phyloP scores from a whole-genome alignment of 2,888 invertebrate genomes.

The Merodon equestris region DNA sequence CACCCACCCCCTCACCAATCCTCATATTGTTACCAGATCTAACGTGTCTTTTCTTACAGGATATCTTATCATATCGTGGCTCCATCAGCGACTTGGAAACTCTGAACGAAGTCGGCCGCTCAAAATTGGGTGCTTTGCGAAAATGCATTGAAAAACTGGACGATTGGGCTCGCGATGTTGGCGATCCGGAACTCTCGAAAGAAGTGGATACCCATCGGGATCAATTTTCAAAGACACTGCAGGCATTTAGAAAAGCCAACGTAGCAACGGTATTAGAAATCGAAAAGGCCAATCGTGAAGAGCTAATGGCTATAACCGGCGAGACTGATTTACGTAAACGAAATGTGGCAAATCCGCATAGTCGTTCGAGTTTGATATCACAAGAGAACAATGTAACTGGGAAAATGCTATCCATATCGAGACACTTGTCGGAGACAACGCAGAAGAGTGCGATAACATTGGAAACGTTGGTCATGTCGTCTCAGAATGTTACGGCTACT shows the following conservation, averaged over 20 bases:
- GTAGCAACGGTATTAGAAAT: conserved; percentile 88
- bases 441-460: conserved; percentile 92
- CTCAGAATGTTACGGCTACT: conserved; percentile 86
- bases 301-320: conserved; percentile 82
- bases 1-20: not conserved
- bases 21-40: conserved; percentile 12
- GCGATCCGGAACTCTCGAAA: conserved; percentile 82
- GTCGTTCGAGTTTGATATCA: conserved; percentile 81
- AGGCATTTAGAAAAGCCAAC: conserved; percentile 90
- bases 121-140: conserved; percentile 83
- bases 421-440: conserved; percentile 92
- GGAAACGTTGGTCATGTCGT: conserved; percentile 86
- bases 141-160: conserved; percentile 86
- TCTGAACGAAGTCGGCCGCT: conserved; percentile 87
- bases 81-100: conserved; percentile 85
- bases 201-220: conserved; percentile 86
- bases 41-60: conserved; percentile 80
- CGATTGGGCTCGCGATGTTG: conserved; percentile 84
- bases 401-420: conserved; percentile 89
- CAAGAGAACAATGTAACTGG: conserved; percentile 87
- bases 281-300: conserved; percentile 87
- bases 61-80: conserved; percentile 86
- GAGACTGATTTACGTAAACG: conserved; percentile 83
- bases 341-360: conserved; percentile 76
- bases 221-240: conserved; percentile 85